Evolutionary conservation across 2,888 invertebrate species (phyloP), one percentile per base, ranked within the genome.

Genomic region (Protonemura montana): DNA sequence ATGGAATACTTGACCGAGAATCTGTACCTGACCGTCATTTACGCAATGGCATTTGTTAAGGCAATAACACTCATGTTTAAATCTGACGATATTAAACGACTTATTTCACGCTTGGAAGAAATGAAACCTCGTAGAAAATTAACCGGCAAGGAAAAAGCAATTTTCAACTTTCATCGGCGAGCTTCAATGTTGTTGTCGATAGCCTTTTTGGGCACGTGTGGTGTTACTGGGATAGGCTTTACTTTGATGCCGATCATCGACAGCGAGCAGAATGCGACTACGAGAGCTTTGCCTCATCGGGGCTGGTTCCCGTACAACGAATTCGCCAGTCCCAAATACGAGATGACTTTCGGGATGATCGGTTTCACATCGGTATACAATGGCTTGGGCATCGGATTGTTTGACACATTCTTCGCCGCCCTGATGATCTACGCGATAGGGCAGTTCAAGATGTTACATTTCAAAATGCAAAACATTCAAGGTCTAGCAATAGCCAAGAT

Each of bases 271-370:
- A 59, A 59, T 13, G 59, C 13, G 13, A 21, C 59, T 21, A 10
- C 13, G 16, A 10, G 30, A 21, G 3, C 30, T 6, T n/a, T 81
- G 81, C 81, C 29, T 0, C 81, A 81, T n/a, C 7, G 30, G 5
- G 81, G 81, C 13, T 78, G 78, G 78, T 81, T 81, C n/a, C 81
- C 81, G 5, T 81, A 30, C 30, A n/a, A 30, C 29, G 28, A n/a
- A 13, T 28, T 30, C 59, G n/a, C 81, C 3, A 29, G 28, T n/a
- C 81, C 81, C n/a, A 30, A 29, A 5, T 81, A 81, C 81, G 81
- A 81, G 28, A 13, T 81, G 29, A 81, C 81, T 2, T 81, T 28
- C 30, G n/a, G 6, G 28, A 29, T 30, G 2, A 6, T 30, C 3
- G 30, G 29, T n/a, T 6, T 28, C 21, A 81, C n/a, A 6, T 30